A percentile compares a stretch with the other conserved stretches of the same genome.
Evolutionary conservation across 2,797 vertebrate genomes (phyloP).

Genomic region (Fundulus diaphanus): DNA sequence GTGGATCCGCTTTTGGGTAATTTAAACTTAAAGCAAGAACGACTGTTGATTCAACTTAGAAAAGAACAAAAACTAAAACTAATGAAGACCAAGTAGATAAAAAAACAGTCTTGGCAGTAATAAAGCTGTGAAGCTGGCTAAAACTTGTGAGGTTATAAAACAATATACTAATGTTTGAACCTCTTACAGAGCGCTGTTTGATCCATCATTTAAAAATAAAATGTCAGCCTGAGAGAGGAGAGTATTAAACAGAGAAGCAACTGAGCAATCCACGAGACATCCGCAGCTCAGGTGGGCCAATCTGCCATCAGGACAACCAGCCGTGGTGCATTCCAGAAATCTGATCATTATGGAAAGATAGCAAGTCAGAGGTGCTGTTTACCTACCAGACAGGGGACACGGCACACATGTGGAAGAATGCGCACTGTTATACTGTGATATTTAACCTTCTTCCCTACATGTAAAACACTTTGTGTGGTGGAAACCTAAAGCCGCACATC

Average conservation of each 20-base stretch:
- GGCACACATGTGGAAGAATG: neutral
- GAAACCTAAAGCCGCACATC: neutral
- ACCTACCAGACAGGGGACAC: neutral
- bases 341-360: neutral
- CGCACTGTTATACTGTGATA: neutral
- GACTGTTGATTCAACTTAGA: neutral
- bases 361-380: neutral
- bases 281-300: neutral
- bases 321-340: neutral
- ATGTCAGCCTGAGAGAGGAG: neutral
- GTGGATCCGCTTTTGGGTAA: neutral
- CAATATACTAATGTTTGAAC: neutral
- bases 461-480: neutral
- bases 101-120: neutral
- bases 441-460: neutral
- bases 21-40: neutral
- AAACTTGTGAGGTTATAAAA: neutral
- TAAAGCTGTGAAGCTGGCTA: neutral
- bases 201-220: neutral
- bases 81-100: too few relatives aligned
- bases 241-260: neutral
- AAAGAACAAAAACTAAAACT: neutral
- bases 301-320: neutral
- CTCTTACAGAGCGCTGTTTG: neutral
- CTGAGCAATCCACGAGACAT: neutral